These are phyloP conservation scores for Falcunculus frontatus DNA, from an alignment of 2,113 vertebrate species.

Conservation along the genomic window DNA sequence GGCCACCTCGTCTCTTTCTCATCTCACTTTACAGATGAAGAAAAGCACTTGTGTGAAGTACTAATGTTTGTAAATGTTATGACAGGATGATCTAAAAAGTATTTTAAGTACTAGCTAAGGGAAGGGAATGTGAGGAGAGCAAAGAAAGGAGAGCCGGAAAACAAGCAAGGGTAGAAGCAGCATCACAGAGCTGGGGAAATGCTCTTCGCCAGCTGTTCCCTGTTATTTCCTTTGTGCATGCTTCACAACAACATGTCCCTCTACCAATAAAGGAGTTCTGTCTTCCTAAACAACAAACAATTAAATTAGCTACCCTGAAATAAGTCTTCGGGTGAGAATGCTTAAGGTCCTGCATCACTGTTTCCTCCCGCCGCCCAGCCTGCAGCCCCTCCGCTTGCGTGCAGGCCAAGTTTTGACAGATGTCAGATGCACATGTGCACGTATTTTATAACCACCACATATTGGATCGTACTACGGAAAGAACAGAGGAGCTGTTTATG, in stretches of 20 bases:
- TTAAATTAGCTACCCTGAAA: neutral
- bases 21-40: neutral
- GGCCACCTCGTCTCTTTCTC: neutral
- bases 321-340: neutral
- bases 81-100: neutral
- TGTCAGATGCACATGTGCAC: constrained; percentile 13
- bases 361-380: neutral
- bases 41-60: neutral
- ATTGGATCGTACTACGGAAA: neutral
- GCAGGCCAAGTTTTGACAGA: constrained; percentile 18
- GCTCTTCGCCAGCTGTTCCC: neutral
- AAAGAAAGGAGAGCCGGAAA: neutral
- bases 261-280: neutral
- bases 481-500: constrained; percentile 9
- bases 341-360: neutral
- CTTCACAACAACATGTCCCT: neutral
- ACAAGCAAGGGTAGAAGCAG: neutral
- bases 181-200: neutral
- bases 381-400: fast-evolving
- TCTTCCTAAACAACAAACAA: constrained; percentile 1
- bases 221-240: neutral
- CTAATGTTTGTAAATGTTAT: constrained; percentile 22
- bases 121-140: neutral
- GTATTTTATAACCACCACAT: constrained; percentile 8
- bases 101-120: neutral